A percentile compares a stretch with the other conserved stretches of the same genome.
phyloP scores from a whole-genome alignment of 1,140 invertebrate species.

The Chlorops oryzae region DNA sequence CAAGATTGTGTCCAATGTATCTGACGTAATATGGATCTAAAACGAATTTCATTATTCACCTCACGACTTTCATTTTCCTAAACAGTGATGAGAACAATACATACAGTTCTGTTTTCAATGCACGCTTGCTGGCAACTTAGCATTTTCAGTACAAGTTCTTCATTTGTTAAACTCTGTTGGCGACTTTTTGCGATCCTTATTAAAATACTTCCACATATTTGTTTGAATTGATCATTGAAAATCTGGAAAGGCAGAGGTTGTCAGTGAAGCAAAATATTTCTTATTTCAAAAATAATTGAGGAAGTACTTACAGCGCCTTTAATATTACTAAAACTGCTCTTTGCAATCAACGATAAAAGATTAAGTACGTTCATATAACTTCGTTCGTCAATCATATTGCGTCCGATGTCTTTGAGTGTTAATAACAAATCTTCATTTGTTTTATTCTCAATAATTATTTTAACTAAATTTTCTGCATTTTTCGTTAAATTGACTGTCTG shows the following conservation, averaged over 20 bases:
- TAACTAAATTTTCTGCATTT: constrained; percentile 28
- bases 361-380: constrained; percentile 27
- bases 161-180: constrained; percentile 21
- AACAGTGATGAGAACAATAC: too few relatives aligned
- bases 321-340: constrained; percentile 35
- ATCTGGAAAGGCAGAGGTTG: constrained; percentile 21
- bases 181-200: constrained; percentile 11
- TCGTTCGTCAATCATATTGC: constrained; percentile 11
- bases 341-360: constrained; percentile 28
- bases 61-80: too few relatives aligned
- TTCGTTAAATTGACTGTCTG: constrained; percentile 3
- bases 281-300: neutral
- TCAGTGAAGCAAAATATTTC: neutral
- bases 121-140: constrained; percentile 25
- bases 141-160: constrained; percentile 10
- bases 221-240: constrained; percentile 40
- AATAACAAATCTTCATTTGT: constrained; percentile 40
- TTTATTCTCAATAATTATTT: constrained; percentile 40
- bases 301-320: constrained; percentile 35
- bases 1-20: constrained; percentile 35
- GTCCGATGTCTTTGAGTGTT: constrained; percentile 14
- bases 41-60: too few relatives aligned
- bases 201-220: constrained; percentile 18
- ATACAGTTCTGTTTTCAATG: constrained; percentile 30
- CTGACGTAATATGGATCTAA: constrained; percentile 26